Evolutionary conservation across 2,113 vertebrate genomes (phyloP), one percentile per base, ranked within the genome.

Genomic region (Sisor rabdophorus): DNA sequence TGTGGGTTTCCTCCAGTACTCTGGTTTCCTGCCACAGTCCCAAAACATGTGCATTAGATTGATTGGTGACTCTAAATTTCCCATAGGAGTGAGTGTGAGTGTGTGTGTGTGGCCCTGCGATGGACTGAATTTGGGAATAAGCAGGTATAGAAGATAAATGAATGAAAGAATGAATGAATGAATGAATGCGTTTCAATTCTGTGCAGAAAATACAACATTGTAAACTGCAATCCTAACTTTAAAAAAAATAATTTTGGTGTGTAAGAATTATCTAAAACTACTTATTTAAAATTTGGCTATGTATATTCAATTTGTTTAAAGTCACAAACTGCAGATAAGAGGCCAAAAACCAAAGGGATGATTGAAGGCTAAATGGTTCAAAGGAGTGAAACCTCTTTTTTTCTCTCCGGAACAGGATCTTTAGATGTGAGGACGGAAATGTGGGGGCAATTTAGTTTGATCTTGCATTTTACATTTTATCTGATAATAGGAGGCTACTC

Each of bases 371-470:
- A 64, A 64, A 53, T 17, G 30, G 73, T 56, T 73, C 40, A 61
- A 71, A 52, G 68, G 79, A 71, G 9, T 68, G 20, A 50, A 68
- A 50, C 22, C 47, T 50, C 44, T 69, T 24, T 47, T 28, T 54
- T 67, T 48, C 22, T 28, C 73, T 32, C 48, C 28, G 60, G 75
- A 83, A 73, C 20, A 75, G 54, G 70, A 69, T 77, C 75, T 70
- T 64, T 28, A 74, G 79, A 78, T 74, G 54, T 54, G 50, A 59
- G 64, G 76, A 52, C 70, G 76, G 80, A 85, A 83, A 83, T 72
- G 48, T 65, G 77, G 71, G 67, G 72, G 82, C 76, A 81, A 79
- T 82, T 73, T 79, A 79, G 71, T 84, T 87, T 81, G 36, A 84
- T 71, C 78, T 73, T n/a, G 36, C 72, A 74, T 79, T 74, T 80